Evolutionary conservation across 2,797 vertebrate species (phyloP).

Genomic region (Chromis chromis): DNA sequence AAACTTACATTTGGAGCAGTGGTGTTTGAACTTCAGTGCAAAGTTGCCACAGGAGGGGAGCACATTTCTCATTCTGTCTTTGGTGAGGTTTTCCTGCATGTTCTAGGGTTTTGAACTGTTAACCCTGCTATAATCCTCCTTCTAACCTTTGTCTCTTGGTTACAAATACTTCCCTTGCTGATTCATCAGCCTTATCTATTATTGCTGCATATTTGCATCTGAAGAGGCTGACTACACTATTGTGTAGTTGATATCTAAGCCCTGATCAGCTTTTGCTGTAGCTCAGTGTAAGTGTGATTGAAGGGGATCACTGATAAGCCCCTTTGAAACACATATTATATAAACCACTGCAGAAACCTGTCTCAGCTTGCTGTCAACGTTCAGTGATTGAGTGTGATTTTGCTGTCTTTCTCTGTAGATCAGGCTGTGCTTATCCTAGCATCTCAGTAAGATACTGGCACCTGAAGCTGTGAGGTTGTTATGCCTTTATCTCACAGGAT

Average conservation of each 20-base stretch:
- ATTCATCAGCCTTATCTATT: slow-evolving; percentile 53
- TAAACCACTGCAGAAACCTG: slow-evolving; percentile 40
- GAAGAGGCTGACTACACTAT: slow-evolving; percentile 41
- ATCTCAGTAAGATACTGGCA: slow-evolving; percentile 41
- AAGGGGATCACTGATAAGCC: slow-evolving; percentile 65
- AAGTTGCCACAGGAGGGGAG: neutral
- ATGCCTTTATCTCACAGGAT: slow-evolving; percentile 26
- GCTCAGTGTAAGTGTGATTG: slow-evolving; percentile 58
- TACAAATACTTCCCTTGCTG: slow-evolving; percentile 38
- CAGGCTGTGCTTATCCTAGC: slow-evolving; percentile 16
- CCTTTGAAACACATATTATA: slow-evolving; percentile 51
- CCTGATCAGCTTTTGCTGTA: slow-evolving; percentile 53
- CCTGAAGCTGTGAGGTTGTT: slow-evolving; percentile 45
- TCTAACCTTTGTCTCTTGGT: slow-evolving; percentile 39
- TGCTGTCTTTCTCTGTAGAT: slow-evolving; percentile 13
- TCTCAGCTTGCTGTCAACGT: slow-evolving; percentile 42
- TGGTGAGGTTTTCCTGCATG: slow-evolving; percentile 19
- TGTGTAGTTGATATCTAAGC: slow-evolving; percentile 58
- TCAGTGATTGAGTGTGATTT: slow-evolving; percentile 19
- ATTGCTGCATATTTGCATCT: slow-evolving; percentile 57
- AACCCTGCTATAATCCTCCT: slow-evolving; percentile 19
- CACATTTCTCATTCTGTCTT: slow-evolving; percentile 10
- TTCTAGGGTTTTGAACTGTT: neutral
- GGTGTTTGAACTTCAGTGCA: slow-evolving; percentile 18
- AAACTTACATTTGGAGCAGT: slow-evolving; percentile 19